phyloP scores from a whole-genome alignment of 1,140 invertebrate species.

The Aphaenogaster floridana region DNA sequence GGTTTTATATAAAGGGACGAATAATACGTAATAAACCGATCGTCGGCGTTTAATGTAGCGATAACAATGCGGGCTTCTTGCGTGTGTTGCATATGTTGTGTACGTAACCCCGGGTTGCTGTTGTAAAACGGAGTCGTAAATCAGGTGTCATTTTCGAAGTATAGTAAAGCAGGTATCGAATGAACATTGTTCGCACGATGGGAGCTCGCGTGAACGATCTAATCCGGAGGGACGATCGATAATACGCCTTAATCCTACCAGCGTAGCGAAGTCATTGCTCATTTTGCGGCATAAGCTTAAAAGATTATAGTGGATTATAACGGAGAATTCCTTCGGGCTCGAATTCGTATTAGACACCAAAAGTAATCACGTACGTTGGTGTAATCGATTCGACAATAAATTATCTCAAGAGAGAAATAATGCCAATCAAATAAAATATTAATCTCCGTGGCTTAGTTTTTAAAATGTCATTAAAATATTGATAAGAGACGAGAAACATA shows the following conservation, averaged over 20 bases:
- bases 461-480: too few relatives aligned
- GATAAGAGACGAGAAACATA: background rate
- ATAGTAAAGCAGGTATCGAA: slow-evolving; percentile 14
- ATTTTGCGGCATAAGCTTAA: slow-evolving; percentile 11
- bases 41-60: background rate
- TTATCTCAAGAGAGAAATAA: background rate
- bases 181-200: slow-evolving; percentile 12
- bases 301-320: slow-evolving; percentile 23
- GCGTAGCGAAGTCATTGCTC: background rate
- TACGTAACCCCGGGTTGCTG: background rate
- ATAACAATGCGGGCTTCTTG: background rate
- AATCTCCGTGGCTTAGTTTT: background rate
- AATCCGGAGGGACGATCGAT: slow-evolving; percentile 29
- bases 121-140: slow-evolving; percentile 12
- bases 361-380: background rate
- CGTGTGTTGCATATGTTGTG: background rate
- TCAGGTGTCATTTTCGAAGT: slow-evolving; percentile 5
- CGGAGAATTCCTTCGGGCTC: background rate
- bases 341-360: background rate
- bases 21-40: background rate
- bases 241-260: slow-evolving; percentile 41
- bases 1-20: background rate
- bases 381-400: background rate
- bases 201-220: slow-evolving; percentile 11
- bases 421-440: background rate